These are phyloP conservation scores for Cirrhinus molitorella DNA, from an alignment of 2,797 vertebrate species.

Conservation along the genomic window DNA sequence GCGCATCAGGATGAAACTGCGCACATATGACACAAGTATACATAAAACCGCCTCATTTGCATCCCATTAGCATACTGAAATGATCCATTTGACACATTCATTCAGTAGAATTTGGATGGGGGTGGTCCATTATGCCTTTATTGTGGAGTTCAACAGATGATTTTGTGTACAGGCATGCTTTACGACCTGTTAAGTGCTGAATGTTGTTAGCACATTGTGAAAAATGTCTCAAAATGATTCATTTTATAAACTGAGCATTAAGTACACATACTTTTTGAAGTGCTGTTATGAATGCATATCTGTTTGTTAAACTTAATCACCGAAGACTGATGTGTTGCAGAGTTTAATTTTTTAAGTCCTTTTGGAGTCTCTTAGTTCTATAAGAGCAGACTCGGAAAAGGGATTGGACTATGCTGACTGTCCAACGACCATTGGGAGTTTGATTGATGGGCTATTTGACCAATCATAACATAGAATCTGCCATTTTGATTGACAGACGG, in stretches of 20 bases:
- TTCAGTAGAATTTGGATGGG: conserved; percentile 9
- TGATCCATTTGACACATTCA: conserved; percentile 42
- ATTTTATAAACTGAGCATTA: background rate
- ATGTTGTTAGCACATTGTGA: background rate
- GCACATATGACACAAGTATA: conserved; percentile 47
- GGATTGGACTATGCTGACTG: too few relatives aligned
- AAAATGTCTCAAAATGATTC: background rate
- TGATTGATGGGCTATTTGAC: too few relatives aligned
- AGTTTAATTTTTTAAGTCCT: too few relatives aligned
- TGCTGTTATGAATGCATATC: background rate
- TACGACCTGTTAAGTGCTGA: background rate
- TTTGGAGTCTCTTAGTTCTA: too few relatives aligned
- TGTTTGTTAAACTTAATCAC: background rate
- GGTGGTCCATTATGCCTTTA: conserved; percentile 21
- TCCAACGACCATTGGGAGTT: too few relatives aligned
- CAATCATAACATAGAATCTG: too few relatives aligned
- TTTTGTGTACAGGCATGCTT: conserved; percentile 27
- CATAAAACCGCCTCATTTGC: conserved; percentile 49
- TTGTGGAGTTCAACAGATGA: conserved; percentile 10
- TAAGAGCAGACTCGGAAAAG: too few relatives aligned
- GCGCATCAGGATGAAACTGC: conserved; percentile 4
- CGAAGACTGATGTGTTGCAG: background rate
- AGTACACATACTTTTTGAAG: background rate
- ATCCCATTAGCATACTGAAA: conserved; percentile 51
- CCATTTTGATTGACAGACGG: too few relatives aligned